Conservation (phyloP, 2,888 invertebrate genomes). For the Noctua janthe region DNA sequence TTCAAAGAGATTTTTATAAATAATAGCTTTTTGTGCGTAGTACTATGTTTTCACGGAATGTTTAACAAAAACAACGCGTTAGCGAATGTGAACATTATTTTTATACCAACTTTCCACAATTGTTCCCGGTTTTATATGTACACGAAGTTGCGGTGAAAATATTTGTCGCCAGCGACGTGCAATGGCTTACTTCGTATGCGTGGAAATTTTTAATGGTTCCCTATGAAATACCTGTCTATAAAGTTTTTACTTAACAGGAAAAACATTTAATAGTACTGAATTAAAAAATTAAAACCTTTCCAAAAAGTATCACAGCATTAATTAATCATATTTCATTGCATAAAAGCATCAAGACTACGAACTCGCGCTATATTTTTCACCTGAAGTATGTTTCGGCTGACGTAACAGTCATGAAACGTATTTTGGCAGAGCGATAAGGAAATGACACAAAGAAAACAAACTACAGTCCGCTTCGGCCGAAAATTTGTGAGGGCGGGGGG, state of each 20-base stretch:
- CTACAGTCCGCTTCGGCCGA: constrained; percentile 86
- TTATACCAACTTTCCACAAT: constrained; percentile 55
- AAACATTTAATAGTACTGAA: neutral
- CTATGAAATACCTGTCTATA: constrained; percentile 6
- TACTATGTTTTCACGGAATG: constrained; percentile 69
- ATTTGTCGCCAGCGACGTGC: constrained; percentile 52
- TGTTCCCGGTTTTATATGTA: constrained; percentile 71
- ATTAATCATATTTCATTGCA: constrained; percentile 42
- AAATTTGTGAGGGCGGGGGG: constrained; percentile 83
- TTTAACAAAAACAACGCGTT: constrained; percentile 68
- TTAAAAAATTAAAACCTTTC: neutral
- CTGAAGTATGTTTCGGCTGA: constrained; percentile 88
- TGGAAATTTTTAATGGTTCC: constrained; percentile 5
- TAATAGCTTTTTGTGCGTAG: constrained; percentile 75
- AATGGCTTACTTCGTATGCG: constrained; percentile 30
- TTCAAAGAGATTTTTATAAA: constrained; percentile 83
- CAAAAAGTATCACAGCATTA: neutral
- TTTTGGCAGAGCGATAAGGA: constrained; percentile 91
- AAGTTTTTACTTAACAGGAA: constrained; percentile 6
- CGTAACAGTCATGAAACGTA: constrained; percentile 89
- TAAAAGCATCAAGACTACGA: constrained; percentile 78
- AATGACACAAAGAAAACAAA: constrained; percentile 90
- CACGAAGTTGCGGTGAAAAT: constrained; percentile 67
- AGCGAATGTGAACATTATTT: constrained; percentile 60
- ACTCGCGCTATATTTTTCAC: constrained; percentile 82